phyloP scores from a whole-genome alignment of 2,888 invertebrate genomes.

The Alsophila aescularia region DNA sequence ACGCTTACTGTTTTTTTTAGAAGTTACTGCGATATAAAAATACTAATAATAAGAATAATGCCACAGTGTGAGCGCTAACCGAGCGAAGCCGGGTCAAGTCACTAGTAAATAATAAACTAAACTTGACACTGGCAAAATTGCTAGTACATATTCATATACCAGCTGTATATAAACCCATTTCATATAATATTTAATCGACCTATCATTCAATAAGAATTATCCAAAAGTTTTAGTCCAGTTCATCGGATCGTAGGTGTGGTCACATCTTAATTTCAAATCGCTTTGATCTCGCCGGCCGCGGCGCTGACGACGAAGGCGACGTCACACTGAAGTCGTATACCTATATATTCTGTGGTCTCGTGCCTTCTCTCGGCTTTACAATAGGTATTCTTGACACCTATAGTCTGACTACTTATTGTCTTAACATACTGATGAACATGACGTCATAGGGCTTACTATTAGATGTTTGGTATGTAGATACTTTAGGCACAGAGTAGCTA shows the following conservation, averaged over 20 bases:
- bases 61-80: too few species aligned
- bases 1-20: too few species aligned
- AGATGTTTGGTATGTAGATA: constrained; percentile 2
- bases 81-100: too few species aligned
- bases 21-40: too few species aligned
- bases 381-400: constrained; percentile 64
- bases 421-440: constrained; percentile 35
- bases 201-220: constrained; percentile 27
- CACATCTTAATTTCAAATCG: constrained; percentile 49
- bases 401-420: constrained; percentile 58
- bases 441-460: background rate
- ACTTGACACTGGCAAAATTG: too few species aligned
- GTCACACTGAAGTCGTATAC: constrained; percentile 14
- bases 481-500: too few species aligned
- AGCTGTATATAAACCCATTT: background rate
- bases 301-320: too few species aligned
- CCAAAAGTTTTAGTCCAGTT: constrained; percentile 21
- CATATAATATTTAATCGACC: constrained; percentile 6
- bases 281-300: constrained; percentile 65
- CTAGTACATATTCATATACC: too few species aligned
- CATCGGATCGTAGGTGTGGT: constrained; percentile 40
- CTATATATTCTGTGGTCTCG: background rate
- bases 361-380: constrained; percentile 52
- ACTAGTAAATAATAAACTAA: too few species aligned
- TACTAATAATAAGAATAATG: too few species aligned